Conservation (phyloP, 1,140 invertebrate species). For the Vanessa tameamea region DNA sequence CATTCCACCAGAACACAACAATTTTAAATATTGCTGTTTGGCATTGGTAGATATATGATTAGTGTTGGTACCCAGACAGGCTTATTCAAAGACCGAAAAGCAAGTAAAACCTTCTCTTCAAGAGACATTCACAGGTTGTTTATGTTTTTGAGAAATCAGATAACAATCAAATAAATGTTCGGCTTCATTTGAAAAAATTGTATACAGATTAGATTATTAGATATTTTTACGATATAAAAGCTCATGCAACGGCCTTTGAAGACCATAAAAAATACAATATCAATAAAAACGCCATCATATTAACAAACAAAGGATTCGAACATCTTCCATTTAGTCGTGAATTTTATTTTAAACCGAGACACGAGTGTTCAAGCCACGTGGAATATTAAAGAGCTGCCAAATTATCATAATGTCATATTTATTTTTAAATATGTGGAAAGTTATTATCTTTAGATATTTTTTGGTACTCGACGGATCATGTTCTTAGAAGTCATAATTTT, state of each 20-base stretch:
- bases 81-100: no score
- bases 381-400: conserved; percentile 52
- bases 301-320: conserved; percentile 56
- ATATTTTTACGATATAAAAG: not conserved
- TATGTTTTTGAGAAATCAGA: no score
- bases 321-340: conserved; percentile 48
- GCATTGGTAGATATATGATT: no score
- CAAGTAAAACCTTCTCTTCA: no score
- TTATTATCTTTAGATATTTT: not conserved
- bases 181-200: not conserved
- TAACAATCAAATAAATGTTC: not conserved
- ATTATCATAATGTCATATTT: conserved; percentile 45
- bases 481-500: conserved; percentile 2
- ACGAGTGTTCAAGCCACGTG: conserved; percentile 35
- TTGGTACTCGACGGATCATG: not conserved
- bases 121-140: no score
- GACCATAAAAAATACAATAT: conserved; percentile 22
- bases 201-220: not conserved
- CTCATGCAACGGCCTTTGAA: conserved; percentile 22
- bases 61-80: no score
- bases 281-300: conserved; percentile 36
- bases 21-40: no score
- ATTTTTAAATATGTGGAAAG: conserved; percentile 27
- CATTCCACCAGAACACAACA: no score
- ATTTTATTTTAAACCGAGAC: conserved; percentile 50